Conservation (phyloP, 2,888 invertebrate species). For the Lysandra coridon region DNA sequence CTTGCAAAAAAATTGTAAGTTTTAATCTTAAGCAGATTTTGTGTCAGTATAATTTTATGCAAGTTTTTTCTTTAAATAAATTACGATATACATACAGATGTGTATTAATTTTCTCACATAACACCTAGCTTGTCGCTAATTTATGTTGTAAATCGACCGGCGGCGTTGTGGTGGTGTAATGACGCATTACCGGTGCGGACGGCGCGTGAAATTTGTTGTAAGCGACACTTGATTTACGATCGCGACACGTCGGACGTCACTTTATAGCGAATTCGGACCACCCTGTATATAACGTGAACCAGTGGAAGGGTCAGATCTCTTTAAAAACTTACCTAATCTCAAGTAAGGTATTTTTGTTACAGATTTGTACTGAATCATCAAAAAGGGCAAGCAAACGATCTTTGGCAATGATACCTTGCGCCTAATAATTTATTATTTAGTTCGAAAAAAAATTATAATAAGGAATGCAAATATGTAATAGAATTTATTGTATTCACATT, state of each 20-base stretch:
- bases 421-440: too few relatives aligned
- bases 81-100: neutral
- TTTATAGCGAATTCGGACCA: constrained; percentile 22
- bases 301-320: neutral
- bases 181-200: constrained; percentile 55
- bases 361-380: too few relatives aligned
- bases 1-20: too few relatives aligned
- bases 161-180: neutral
- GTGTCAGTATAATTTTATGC: too few relatives aligned
- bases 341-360: neutral
- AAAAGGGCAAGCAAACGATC: too few relatives aligned
- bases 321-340: neutral
- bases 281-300: neutral
- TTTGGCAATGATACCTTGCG: too few relatives aligned
- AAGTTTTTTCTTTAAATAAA: too few relatives aligned
- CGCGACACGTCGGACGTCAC: constrained; percentile 1
- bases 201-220: constrained; percentile 68
- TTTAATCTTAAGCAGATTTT: too few relatives aligned
- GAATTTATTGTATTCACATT: too few relatives aligned
- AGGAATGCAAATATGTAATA: too few relatives aligned
- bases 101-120: neutral
- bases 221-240: constrained; percentile 59
- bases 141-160: constrained; percentile 4
- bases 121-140: constrained; percentile 19
- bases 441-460: too few relatives aligned